Percentiles rank a stretch among this genome's conserved stretches.
Evolutionary conservation across 2,797 vertebrate genomes (phyloP).

Genomic region (Pangasius macronema): DNA sequence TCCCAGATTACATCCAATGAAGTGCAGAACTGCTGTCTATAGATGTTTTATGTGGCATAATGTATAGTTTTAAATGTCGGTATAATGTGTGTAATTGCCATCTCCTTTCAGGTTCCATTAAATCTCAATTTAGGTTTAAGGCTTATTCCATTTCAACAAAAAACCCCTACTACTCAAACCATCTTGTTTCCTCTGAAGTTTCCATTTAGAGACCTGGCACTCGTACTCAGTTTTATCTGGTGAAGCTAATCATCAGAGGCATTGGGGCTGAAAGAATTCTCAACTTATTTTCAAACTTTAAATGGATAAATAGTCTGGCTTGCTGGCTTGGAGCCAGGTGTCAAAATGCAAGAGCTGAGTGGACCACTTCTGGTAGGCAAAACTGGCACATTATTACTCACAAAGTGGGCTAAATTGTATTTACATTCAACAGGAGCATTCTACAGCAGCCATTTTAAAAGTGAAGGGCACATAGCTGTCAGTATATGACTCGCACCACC

Average conservation of each 20-base stretch:
- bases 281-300: not conserved
- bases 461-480: not conserved
- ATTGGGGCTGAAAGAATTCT: not conserved
- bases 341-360: not conserved
- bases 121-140: not conserved
- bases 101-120: not conserved
- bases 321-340: not conserved
- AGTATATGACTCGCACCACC: not conserved
- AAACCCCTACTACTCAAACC: not conserved
- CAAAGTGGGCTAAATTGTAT: not conserved
- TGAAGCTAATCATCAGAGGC: not conserved
- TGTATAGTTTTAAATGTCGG: not conserved
- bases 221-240: not conserved
- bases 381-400: not conserved
- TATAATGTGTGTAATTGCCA: not conserved
- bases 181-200: constrained; percentile 7
- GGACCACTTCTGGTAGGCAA: not conserved
- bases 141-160: not conserved
- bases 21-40: not conserved
- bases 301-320: not conserved
- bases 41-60: not conserved
- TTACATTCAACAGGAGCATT: not conserved
- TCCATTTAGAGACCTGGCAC: not conserved
- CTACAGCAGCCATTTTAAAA: not conserved
- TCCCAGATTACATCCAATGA: constrained; percentile 8